These are phyloP conservation scores for Bucorvus abyssinicus DNA, from an alignment of 2,797 vertebrate genomes.

Conservation along the genomic window DNA sequence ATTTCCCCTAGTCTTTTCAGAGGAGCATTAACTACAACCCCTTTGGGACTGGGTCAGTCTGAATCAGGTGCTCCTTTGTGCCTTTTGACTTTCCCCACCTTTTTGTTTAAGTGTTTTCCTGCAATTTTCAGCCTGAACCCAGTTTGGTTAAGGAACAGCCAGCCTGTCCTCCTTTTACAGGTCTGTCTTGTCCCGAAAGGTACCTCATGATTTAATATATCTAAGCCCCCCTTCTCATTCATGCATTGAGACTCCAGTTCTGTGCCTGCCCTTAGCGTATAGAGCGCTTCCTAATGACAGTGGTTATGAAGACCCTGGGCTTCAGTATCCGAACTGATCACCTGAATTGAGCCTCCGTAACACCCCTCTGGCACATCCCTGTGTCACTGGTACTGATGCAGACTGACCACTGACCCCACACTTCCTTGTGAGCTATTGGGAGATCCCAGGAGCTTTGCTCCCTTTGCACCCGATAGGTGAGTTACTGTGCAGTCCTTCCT, in stretches of 20 bases:
- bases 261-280: background rate
- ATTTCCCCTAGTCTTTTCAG: background rate
- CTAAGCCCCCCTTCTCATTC: background rate
- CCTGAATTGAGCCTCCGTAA: background rate
- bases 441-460: background rate
- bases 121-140: background rate
- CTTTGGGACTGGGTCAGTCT: background rate
- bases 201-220: background rate
- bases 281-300: background rate
- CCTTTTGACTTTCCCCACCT: background rate
- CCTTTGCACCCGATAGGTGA: background rate
- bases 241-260: background rate
- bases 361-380: fast-evolving
- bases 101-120: background rate
- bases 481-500: background rate
- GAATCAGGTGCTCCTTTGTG: background rate
- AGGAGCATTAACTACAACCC: background rate
- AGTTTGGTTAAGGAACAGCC: background rate
- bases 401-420: background rate
- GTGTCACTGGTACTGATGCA: background rate
- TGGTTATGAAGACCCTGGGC: background rate
- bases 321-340: background rate
- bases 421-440: background rate
- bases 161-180: background rate
- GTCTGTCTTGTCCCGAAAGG: background rate